Conservation (phyloP, 2,888 invertebrate genomes). For the Sphinx pinastri region DNA sequence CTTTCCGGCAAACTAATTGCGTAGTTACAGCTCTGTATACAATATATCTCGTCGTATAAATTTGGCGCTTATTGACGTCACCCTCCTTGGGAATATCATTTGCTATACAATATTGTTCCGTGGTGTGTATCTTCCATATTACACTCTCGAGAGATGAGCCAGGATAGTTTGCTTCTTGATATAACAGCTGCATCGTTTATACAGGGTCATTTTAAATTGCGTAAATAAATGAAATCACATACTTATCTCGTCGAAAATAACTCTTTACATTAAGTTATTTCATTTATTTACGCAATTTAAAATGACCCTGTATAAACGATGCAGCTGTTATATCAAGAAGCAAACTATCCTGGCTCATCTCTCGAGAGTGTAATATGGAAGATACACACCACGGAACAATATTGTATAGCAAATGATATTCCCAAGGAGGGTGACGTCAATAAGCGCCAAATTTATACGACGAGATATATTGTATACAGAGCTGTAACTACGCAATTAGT, state of each 20-base stretch:
- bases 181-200: too few species aligned
- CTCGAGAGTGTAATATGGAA: too few species aligned
- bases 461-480: background rate
- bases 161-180: too few species aligned
- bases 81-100: background rate
- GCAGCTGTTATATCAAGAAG: too few species aligned
- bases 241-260: too few species aligned
- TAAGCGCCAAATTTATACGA: background rate
- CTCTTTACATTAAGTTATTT: too few species aligned
- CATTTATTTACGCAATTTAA: too few species aligned
- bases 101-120: background rate
- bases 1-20: background rate
- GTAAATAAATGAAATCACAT: too few species aligned
- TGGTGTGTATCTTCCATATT: background rate
- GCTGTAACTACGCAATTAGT: background rate
- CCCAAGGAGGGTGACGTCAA: background rate
- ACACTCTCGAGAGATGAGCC: too few species aligned
- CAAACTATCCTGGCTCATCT: too few species aligned
- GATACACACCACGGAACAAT: background rate
- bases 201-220: too few species aligned
- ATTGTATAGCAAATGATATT: background rate
- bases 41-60: background rate
- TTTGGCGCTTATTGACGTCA: background rate
- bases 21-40: background rate
- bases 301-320: too few species aligned